These are phyloP conservation scores for Drosophila cracens DNA, from an alignment of 2,888 invertebrate species.

Conservation along the genomic window DNA sequence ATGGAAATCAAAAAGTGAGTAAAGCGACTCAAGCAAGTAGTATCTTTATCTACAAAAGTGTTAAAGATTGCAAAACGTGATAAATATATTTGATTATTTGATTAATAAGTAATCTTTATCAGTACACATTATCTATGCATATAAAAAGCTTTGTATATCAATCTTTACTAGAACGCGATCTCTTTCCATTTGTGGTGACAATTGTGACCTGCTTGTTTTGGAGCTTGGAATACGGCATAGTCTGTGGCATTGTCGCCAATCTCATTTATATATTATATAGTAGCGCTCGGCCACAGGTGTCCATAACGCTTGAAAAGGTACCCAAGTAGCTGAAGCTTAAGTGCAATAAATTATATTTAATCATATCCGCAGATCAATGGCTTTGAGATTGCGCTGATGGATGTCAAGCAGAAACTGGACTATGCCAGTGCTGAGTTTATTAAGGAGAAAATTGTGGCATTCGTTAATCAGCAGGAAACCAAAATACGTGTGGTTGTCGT, in stretches of 20 bases:
- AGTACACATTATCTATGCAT: not conserved
- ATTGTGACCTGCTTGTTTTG: conserved; percentile 93
- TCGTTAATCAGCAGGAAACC: conserved; percentile 88
- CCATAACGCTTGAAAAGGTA: conserved; percentile 84
- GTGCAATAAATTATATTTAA: not conserved
- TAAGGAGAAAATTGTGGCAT: conserved; percentile 89
- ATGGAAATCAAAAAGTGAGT: conserved; percentile 92
- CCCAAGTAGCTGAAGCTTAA: conserved; percentile 31
- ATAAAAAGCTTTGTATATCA: not conserved
- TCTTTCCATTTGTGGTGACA: conserved; percentile 93
- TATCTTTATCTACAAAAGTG: not conserved
- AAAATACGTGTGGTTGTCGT: conserved; percentile 89
- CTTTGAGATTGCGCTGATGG: conserved; percentile 87
- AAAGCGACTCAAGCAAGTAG: not conserved
- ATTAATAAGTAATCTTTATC: not conserved
- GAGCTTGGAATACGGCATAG: conserved; percentile 94
- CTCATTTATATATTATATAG: conserved; percentile 93
- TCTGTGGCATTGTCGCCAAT: conserved; percentile 92
- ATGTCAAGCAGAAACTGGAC: conserved; percentile 90
- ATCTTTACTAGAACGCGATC: conserved; percentile 90
- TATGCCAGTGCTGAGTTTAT: conserved; percentile 93
- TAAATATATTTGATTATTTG: too few species aligned
- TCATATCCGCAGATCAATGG: conserved; percentile 79
- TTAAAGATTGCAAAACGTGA: not conserved
- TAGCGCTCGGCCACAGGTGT: conserved; percentile 92